A percentile compares a stretch with the other conserved stretches of the same genome.
phyloP scores from a whole-genome alignment of 2,888 invertebrate species.

The Parascotia fuliginaria region DNA sequence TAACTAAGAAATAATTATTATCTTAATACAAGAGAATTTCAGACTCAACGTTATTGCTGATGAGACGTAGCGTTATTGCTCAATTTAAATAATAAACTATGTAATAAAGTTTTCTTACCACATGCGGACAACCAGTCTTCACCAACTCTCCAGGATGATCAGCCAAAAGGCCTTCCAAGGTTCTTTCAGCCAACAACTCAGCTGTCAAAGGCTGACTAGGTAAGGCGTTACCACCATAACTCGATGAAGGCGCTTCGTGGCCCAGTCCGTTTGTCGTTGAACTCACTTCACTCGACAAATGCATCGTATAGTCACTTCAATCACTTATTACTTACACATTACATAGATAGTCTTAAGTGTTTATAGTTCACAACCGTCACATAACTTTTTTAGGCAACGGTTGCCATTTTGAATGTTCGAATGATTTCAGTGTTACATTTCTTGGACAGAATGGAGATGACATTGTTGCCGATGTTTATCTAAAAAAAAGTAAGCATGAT shows the following conservation, averaged over 20 bases:
- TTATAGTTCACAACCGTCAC: slow-evolving; percentile 66
- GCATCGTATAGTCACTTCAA: slow-evolving; percentile 82
- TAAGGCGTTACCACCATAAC: slow-evolving; percentile 68
- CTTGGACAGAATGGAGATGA: slow-evolving; percentile 29
- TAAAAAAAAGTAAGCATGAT: slow-evolving; percentile 27
- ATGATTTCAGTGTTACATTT: slow-evolving; percentile 14
- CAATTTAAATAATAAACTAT: no score
- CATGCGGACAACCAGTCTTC: slow-evolving; percentile 97
- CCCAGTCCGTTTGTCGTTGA: slow-evolving; percentile 87
- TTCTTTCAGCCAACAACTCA: slow-evolving; percentile 93
- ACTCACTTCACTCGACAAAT: slow-evolving; percentile 92
- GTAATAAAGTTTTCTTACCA: slow-evolving; percentile 85
- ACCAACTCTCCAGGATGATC: slow-evolving; percentile 97
- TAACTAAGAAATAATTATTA: no score
- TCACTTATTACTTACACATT: slow-evolving; percentile 40
- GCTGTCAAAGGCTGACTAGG: slow-evolving; percentile 90
- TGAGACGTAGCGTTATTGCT: no score
- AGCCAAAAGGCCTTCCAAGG: slow-evolving; percentile 92
- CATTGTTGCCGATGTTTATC: slow-evolving; percentile 29
- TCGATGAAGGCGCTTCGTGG: slow-evolving; percentile 80
- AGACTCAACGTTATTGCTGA: no score
- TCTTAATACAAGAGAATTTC: no score
- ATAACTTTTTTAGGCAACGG: slow-evolving; percentile 55
- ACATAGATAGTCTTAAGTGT: slow-evolving; percentile 35
- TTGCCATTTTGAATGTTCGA: slow-evolving; percentile 15